Evolutionary conservation across 2,888 invertebrate genomes (phyloP), one percentile per base, ranked within the genome.

Genomic region (Ischnura elegans): DNA sequence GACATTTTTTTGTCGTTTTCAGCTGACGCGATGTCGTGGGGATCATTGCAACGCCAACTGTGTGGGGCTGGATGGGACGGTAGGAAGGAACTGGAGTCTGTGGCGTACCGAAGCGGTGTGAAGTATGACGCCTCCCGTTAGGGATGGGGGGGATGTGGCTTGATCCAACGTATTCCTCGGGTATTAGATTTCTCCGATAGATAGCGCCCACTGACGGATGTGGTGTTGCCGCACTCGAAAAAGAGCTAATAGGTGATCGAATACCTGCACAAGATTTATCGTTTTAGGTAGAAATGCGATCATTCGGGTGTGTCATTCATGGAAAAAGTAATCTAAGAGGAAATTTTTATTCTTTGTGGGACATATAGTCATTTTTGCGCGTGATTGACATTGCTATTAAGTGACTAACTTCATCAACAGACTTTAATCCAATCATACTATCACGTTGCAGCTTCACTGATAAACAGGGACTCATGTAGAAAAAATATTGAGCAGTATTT

Each of bases 11-110:
- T 13, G 10, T 29, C 3, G 10, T 29, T 36, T 76, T 76, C 47
- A n/a, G 16, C 47, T 51, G 87, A 51, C 87, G 55, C 36, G 43
- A n/a, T 66, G 90, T 90, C 61, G 43, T 66, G 45, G 61, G 42
- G 55, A 19, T 19, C 42, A 42, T 19, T 61, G 36, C 43, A 43
- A 36, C 87, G 55, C n/a, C 86, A 36, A 16, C 86, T n/a, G 43
- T 25, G 46, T 51, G 51, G 29, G 43, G 84, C 55, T 21, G 21
- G n/a, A 1, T 61, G 61, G 61, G 61, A n/a, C n/a, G n/a, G 36
- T 29, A 36, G 76, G 36, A 76, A 36, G 29, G n/a, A 36, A 76
- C 29, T 16, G 19, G 76, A 36, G 76, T 76, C 36, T 25, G 76
- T 36, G 76, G 29, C 13, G 76, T 6, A 10, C 29, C 36, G 13